Percentiles rank a stretch among this genome's conserved stretches.
Conservation (phyloP, 1,140 invertebrate species). For the Sitophilus oryzae region DNA sequence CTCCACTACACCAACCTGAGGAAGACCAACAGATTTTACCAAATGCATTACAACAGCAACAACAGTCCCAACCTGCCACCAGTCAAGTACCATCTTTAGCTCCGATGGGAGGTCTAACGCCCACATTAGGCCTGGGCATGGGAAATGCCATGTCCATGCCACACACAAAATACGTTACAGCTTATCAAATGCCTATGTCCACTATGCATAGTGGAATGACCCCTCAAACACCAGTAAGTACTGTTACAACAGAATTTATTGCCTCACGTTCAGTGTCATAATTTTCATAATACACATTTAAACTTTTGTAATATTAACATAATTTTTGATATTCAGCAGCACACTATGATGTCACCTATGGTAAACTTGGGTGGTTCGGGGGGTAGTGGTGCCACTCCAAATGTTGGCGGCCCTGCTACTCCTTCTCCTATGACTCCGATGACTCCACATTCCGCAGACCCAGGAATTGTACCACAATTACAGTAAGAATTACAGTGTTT, state of each 20-base stretch:
- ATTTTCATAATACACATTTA: constrained; percentile 4
- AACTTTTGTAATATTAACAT: too few relatives aligned
- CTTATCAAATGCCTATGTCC: constrained; percentile 62
- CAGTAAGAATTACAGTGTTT: constrained; percentile 63
- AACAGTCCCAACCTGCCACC: constrained; percentile 48
- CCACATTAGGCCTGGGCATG: constrained; percentile 48
- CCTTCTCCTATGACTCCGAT: constrained; percentile 86
- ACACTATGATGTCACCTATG: constrained; percentile 68
- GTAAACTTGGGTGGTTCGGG: constrained; percentile 57
- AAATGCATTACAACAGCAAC: constrained; percentile 73
- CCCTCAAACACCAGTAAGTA: constrained; percentile 76
- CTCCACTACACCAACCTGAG: constrained; percentile 83
- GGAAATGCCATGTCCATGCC: constrained; percentile 53
- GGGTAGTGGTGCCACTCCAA: constrained; percentile 48
- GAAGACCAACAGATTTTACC: constrained; percentile 83
- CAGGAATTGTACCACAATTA: constrained; percentile 87
- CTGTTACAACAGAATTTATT: constrained; percentile 15
- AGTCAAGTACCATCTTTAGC: constrained; percentile 51
- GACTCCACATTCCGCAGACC: constrained; percentile 90
- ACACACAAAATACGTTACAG: constrained; percentile 64
- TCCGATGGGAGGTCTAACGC: constrained; percentile 51
- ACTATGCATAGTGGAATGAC: constrained; percentile 61
- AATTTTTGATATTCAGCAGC: too few relatives aligned
- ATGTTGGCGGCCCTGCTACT: constrained; percentile 64
- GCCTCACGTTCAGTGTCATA: constrained; percentile 4